phyloP scores from a whole-genome alignment of 2,113 vertebrate genomes.

The Clinocottus analis region DNA sequence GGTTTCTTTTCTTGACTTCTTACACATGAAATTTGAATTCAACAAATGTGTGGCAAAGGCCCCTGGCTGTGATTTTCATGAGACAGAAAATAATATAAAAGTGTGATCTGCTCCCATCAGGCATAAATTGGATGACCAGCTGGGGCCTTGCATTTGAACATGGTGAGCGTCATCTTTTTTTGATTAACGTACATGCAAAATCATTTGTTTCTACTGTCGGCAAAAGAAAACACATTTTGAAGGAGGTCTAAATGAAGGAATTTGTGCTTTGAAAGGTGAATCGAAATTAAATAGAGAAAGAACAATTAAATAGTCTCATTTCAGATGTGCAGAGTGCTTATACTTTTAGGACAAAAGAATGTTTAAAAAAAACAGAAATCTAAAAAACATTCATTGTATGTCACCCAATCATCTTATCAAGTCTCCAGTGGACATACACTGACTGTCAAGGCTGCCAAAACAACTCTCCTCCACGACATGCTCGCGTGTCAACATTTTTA shows the following conservation, averaged over 20 bases:
- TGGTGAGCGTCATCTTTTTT: slow-evolving; percentile 49
- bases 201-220: slow-evolving; percentile 24
- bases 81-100: slow-evolving; percentile 62
- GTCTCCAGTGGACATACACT: background rate
- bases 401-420: slow-evolving; percentile 20
- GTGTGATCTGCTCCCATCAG: slow-evolving; percentile 71
- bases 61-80: slow-evolving; percentile 65
- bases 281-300: slow-evolving; percentile 9
- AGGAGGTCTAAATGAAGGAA: slow-evolving; percentile 1
- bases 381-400: background rate
- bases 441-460: background rate
- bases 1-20: slow-evolving; percentile 11
- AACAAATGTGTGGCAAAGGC: slow-evolving; percentile 45
- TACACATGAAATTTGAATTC: slow-evolving; percentile 50
- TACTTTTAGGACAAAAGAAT: background rate
- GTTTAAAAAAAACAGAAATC: background rate
- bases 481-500: slow-evolving; percentile 13
- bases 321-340: slow-evolving; percentile 6
- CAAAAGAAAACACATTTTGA: slow-evolving; percentile 39
- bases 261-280: slow-evolving; percentile 19
- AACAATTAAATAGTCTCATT: slow-evolving; percentile 84
- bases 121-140: slow-evolving; percentile 71
- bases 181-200: slow-evolving; percentile 52
- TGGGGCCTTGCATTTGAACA: slow-evolving; percentile 63
- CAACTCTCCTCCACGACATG: slow-evolving; percentile 8